A percentile compares a stretch with the other conserved stretches of the same genome.
These are phyloP conservation scores for Trimorus sp. DNA, from an alignment of 2,888 invertebrate species.

Conservation along the genomic window DNA sequence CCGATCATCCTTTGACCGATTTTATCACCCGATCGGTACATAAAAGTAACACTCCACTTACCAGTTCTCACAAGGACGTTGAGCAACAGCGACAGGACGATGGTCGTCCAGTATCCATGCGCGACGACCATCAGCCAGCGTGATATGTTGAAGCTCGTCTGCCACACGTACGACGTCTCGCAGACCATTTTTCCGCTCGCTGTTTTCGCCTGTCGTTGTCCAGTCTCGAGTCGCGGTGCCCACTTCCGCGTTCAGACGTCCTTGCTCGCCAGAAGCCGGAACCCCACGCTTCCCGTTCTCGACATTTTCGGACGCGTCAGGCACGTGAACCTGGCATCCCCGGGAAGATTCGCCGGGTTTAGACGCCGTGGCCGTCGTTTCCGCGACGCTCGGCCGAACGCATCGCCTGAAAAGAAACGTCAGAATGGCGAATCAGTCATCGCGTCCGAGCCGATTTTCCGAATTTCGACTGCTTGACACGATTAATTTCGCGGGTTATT, in stretches of 20 bases:
- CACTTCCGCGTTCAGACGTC: conserved; percentile 60
- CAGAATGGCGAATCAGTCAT: too few species aligned
- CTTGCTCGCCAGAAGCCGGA: neutral
- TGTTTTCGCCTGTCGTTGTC: conserved; percentile 56
- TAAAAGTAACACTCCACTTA: conserved; percentile 72
- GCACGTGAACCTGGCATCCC: neutral
- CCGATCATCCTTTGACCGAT: too few species aligned
- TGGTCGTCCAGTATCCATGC: conserved; percentile 76
- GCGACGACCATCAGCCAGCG: conserved; percentile 76
- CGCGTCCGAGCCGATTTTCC: too few species aligned
- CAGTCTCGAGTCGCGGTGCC: conserved; percentile 57
- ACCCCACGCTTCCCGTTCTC: conserved; percentile 40
- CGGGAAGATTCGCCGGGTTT: neutral
- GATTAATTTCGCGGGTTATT: conserved; percentile 33
- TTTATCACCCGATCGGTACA: too few species aligned
- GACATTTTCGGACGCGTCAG: conserved; percentile 39
- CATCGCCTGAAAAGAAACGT: too few species aligned
- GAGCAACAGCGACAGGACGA: conserved; percentile 77
- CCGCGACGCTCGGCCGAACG: neutral
- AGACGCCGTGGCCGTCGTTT: neutral
- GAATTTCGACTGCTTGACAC: too few species aligned
- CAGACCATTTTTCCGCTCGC: conserved; percentile 75
- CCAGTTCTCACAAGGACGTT: conserved; percentile 78
- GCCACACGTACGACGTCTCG: conserved; percentile 76
- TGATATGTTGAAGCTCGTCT: conserved; percentile 76